These are phyloP conservation scores for Loriculus beryllinus DNA, from an alignment of 2,797 vertebrate species.

Conservation along the genomic window DNA sequence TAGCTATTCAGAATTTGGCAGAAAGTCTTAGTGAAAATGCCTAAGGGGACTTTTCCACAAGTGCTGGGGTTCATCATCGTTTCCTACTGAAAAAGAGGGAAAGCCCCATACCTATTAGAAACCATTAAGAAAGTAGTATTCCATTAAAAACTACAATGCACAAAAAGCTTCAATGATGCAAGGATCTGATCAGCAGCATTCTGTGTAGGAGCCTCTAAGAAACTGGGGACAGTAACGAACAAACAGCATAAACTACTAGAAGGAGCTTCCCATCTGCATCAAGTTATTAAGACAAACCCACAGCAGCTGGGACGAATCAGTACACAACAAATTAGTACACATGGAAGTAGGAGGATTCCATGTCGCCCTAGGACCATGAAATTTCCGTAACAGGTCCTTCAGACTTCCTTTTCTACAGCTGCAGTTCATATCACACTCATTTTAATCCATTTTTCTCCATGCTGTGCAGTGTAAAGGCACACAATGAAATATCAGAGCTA, in stretches of 20 bases:
- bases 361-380: neutral
- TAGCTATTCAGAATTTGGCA: neutral
- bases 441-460: neutral
- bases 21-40: neutral
- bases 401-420: neutral
- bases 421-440: fast-evolving
- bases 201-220: neutral
- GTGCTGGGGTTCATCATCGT: neutral
- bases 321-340: neutral
- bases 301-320: neutral
- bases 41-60: neutral
- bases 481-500: neutral
- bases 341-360: neutral
- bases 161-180: neutral
- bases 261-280: neutral
- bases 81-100: neutral
- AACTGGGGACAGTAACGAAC: neutral
- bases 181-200: neutral
- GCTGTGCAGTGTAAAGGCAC: neutral
- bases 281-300: neutral
- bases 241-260: neutral
- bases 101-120: neutral
- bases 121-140: neutral
- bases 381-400: constrained; percentile 14
- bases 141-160: neutral